Evolutionary conservation across 2,888 invertebrate species (phyloP), one percentile per base, ranked within the genome.

Genomic region (Drosophila histrio): DNA sequence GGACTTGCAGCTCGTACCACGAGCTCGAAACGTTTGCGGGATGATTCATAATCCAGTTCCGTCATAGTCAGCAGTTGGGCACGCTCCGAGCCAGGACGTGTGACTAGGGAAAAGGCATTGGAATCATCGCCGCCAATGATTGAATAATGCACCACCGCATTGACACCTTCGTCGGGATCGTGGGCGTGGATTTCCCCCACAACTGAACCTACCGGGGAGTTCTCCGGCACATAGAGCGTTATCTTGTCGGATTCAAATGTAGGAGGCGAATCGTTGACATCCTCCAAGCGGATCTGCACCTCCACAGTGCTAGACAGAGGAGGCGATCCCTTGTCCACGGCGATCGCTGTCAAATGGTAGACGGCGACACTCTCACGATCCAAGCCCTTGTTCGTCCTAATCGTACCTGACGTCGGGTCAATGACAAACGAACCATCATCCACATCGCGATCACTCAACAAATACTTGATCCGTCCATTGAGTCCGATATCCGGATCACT

Each of bases 21-120:
- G 2, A 99, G 92, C 89, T 97, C 96, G 90, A 96, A 99, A 66
- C 95, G 95, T 91, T 98, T 98, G 67, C 96, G 95, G 0, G 96
- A 94, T n/a, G 97, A 97, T 91, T 99, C 99, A 90, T 98, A 99
- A 92, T 99, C 99, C 32, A 99, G 92, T 87, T 98, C 98, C 0
- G 96, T 95, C 93, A 96, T 95, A 0, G 98, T 98, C 0, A 97
- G 94, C 2, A 99, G 92, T 89, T 98, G 97, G 0, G 98, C 98
- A 68, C 96, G 95, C 79, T 97, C 96, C 0, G 95, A 95, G 0
- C 96, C 97, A 66, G 96, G 96, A 52, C 96, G 93, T 0, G 96
- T 95, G 64, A 96, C 95, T 0, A 98, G 92, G 0, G 95, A 94
- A 90, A 98, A 98, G 67, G 96, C 95, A 88, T 95, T 95, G 0